Conservation (phyloP, 2,113 vertebrate genomes). For the Abramis brama region DNA sequence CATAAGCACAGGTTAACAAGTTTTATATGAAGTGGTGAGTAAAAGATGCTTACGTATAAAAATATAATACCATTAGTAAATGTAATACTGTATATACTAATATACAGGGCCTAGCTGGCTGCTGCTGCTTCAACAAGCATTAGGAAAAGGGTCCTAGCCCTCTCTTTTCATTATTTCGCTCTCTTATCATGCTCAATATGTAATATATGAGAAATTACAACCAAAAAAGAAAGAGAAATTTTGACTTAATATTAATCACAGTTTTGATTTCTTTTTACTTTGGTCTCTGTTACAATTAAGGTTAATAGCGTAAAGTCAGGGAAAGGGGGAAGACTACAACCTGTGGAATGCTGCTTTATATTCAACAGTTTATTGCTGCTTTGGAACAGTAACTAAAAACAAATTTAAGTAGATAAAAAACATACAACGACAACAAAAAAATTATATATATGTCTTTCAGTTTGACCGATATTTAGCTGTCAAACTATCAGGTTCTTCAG, state of each 20-base stretch:
- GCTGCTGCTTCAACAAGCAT: constrained; percentile 50
- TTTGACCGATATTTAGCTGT: constrained; percentile 22
- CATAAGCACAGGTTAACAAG: constrained; percentile 47
- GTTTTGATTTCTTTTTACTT: constrained; percentile 23
- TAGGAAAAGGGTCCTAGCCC: background rate
- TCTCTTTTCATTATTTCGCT: background rate
- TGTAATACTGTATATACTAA: constrained; percentile 46
- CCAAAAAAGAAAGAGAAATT: background rate
- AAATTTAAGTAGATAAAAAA: background rate
- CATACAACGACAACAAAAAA: background rate
- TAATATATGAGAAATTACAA: constrained; percentile 7
- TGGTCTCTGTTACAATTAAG: constrained; percentile 21
- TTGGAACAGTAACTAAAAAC: background rate
- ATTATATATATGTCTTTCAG: constrained; percentile 16
- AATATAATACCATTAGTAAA: constrained; percentile 57
- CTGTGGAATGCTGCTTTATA: background rate
- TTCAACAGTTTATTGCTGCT: constrained; percentile 20
- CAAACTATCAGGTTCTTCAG: constrained; percentile 9
- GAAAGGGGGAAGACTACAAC: constrained; percentile 30
- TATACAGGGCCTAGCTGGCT: constrained; percentile 40
- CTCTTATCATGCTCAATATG: background rate
- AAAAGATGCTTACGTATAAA: constrained; percentile 53
- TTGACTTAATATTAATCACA: background rate
- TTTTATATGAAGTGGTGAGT: constrained; percentile 26
- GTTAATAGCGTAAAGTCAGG: background rate